Conservation (phyloP, 2,888 invertebrate genomes). For the Thera britannica region DNA sequence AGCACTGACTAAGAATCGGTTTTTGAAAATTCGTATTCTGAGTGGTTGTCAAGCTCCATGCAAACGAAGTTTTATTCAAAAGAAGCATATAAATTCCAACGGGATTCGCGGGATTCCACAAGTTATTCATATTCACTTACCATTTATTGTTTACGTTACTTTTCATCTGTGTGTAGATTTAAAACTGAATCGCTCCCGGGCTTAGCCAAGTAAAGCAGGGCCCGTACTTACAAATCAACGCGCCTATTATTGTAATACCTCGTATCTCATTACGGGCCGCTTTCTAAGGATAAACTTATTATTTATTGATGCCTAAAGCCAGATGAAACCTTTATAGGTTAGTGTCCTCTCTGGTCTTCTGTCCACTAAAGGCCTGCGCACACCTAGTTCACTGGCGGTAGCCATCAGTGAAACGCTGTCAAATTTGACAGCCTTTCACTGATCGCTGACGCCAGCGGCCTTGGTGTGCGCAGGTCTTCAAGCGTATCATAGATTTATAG, state of each 20-base stretch:
- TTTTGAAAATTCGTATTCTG: too few relatives aligned
- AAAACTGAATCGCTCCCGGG: constrained; percentile 58
- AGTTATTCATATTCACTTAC: too few relatives aligned
- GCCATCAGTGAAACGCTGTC: too few relatives aligned
- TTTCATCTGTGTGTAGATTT: constrained; percentile 44
- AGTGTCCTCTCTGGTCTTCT: constrained; percentile 26
- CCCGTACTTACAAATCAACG: constrained; percentile 69
- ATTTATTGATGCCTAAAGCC: constrained; percentile 48
- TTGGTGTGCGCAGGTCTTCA: too few relatives aligned
- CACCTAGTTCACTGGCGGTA: background rate
- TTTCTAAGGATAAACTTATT: constrained; percentile 72
- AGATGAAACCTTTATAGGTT: constrained; percentile 46
- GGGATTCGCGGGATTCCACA: too few relatives aligned
- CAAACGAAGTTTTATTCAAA: too few relatives aligned
- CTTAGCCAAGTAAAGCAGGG: constrained; percentile 47
- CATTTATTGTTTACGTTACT: constrained; percentile 5
- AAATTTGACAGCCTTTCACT: too few relatives aligned
- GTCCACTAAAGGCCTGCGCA: background rate
- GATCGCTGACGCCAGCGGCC: too few relatives aligned
- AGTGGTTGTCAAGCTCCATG: too few relatives aligned
- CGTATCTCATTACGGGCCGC: constrained; percentile 64
- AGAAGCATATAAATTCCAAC: too few relatives aligned
- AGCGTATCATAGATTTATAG: too few relatives aligned
- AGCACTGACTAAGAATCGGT: too few relatives aligned
- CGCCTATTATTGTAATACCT: constrained; percentile 63